Percentiles rank a stretch among this genome's conserved stretches.
phyloP scores from a whole-genome alignment of 2,797 vertebrate genomes.

The Balearica regulorum region DNA sequence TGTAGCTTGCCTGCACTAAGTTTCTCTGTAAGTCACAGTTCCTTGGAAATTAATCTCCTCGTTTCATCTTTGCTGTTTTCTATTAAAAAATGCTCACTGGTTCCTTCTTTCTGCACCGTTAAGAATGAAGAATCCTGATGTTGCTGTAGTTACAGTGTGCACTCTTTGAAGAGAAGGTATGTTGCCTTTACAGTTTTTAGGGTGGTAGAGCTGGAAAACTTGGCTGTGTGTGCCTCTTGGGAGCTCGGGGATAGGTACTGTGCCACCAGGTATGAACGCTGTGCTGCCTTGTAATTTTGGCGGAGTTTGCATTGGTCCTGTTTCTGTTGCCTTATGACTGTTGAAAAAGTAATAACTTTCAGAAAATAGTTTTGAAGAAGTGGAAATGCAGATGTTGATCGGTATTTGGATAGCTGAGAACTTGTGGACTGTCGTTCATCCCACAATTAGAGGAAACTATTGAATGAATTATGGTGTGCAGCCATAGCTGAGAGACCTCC shows the following conservation, averaged over 20 bases:
- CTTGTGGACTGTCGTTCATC: not conserved
- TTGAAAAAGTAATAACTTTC: not conserved
- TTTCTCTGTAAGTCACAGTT: not conserved
- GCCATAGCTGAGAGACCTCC: not conserved
- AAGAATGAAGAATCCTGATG: not conserved
- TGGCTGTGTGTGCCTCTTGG: not conserved
- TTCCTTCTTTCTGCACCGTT: not conserved
- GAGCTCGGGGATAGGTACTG: not conserved
- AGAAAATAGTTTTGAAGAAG: not conserved
- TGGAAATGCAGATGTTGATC: not conserved
- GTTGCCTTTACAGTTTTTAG: not conserved
- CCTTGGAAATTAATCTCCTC: not conserved
- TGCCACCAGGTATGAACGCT: not conserved
- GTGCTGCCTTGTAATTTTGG: accelerated
- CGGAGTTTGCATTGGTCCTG: accelerated
- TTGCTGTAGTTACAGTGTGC: not conserved
- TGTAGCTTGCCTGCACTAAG: not conserved
- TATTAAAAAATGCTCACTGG: not conserved
- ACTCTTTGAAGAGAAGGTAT: not conserved
- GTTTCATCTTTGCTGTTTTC: not conserved
- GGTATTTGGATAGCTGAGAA: not conserved
- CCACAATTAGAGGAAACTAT: not conserved
- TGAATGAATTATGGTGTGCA: not conserved
- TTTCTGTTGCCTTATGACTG: not conserved
- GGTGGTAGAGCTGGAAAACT: not conserved